A percentile compares a stretch with the other conserved stretches of the same genome.
phyloP scores from a whole-genome alignment of 2,797 vertebrate species.

The Sebastes steindachneri region DNA sequence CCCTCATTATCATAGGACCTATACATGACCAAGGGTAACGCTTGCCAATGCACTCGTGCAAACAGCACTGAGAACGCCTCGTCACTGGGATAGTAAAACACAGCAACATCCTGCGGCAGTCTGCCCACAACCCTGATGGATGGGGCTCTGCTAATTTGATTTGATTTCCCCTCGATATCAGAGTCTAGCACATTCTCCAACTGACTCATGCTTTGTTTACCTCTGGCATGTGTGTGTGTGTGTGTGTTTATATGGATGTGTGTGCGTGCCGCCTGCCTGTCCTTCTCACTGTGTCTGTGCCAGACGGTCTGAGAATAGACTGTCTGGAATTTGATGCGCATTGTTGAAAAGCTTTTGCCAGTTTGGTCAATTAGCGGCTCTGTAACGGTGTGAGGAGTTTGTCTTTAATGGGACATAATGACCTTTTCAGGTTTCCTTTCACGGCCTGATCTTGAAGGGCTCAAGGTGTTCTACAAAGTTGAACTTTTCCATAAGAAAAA shows the following conservation, averaged over 20 bases:
- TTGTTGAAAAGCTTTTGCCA: slow-evolving; percentile 17
- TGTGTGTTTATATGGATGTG: background rate
- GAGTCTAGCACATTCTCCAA: slow-evolving; percentile 33
- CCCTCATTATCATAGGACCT: slow-evolving; percentile 19
- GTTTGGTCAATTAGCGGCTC: slow-evolving; percentile 23
- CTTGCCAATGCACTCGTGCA: background rate
- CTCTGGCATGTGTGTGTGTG: background rate
- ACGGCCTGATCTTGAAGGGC: background rate
- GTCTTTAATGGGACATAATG: slow-evolving; percentile 17
- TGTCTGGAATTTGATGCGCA: slow-evolving; percentile 56
- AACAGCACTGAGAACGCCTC: slow-evolving; percentile 1
- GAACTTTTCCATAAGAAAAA: background rate
- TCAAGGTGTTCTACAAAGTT: slow-evolving; percentile 9
- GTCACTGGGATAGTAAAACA: background rate
- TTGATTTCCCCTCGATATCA: slow-evolving; percentile 33
- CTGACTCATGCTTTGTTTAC: slow-evolving; percentile 23
- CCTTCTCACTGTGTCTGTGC: slow-evolving; percentile 10
- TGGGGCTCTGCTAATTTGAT: slow-evolving; percentile 56
- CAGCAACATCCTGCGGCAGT: slow-evolving; percentile 13
- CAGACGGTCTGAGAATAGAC: slow-evolving; percentile 46
- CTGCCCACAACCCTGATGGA: slow-evolving; percentile 33
- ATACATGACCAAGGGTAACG: background rate
- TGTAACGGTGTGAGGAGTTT: background rate
- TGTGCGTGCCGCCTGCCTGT: background rate
- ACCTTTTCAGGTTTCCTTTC: slow-evolving; percentile 31